Conservation (phyloP, 37 sponge, comb jelly and placozoan genomes). For the Geodia barretti region DNA sequence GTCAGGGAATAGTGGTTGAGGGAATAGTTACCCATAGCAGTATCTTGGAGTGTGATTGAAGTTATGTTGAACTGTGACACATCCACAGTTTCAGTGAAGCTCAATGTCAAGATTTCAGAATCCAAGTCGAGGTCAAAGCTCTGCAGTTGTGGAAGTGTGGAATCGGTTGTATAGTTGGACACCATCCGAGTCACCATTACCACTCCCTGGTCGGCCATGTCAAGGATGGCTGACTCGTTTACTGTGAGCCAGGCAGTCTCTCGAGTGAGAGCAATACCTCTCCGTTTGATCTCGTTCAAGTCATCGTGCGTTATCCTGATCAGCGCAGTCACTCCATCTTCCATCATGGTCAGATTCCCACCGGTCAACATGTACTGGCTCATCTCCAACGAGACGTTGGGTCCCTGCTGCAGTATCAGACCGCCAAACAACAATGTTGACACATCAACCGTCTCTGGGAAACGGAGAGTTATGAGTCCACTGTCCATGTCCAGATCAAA, state of each 20-base stretch:
- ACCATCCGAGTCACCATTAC: constrained; percentile 55
- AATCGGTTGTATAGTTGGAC: constrained; percentile 59
- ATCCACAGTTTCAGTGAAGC: constrained; percentile 87
- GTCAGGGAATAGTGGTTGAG: constrained; percentile 75
- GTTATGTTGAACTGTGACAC: constrained; percentile 63
- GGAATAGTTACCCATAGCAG: constrained; percentile 37
- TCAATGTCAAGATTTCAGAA: constrained; percentile 30
- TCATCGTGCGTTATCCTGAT: constrained; percentile 71
- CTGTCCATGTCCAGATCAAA: constrained; percentile 90
- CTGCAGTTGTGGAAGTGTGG: constrained; percentile 64
- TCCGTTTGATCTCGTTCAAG: constrained; percentile 83
- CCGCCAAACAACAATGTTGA: constrained; percentile 73
- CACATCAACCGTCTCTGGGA: constrained; percentile 87
- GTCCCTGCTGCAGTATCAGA: constrained; percentile 70
- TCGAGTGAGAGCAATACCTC: constrained; percentile 66
- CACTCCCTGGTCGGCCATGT: constrained; percentile 72
- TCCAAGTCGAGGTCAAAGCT: constrained; percentile 69
- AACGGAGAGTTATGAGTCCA: constrained; percentile 66
- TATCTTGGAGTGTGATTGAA: constrained; percentile 77
- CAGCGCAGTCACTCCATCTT: constrained; percentile 58
- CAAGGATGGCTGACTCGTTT: constrained; percentile 66
- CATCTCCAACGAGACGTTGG: constrained; percentile 49
- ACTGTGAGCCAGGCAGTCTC: constrained; percentile 76
- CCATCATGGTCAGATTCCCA: constrained; percentile 61
- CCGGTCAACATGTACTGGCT: constrained; percentile 73